Evolutionary conservation across 2,113 vertebrate genomes (phyloP).

Genomic region (Leptobrachium ailaonicum): DNA sequence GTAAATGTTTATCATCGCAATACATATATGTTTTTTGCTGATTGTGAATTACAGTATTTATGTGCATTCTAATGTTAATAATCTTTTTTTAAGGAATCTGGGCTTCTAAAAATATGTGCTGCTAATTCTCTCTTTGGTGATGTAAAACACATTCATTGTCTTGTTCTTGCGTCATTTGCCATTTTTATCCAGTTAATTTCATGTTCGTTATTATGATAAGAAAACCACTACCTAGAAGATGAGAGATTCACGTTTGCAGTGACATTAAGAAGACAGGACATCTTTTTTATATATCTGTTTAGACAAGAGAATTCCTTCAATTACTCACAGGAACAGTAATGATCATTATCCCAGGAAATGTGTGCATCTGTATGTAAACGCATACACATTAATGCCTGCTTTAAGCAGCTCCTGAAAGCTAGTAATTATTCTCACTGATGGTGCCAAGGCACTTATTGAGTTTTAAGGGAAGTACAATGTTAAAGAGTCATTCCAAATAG

Average conservation of each 20-base stretch:
- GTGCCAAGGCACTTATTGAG: neutral
- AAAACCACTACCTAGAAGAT: neutral
- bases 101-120: too few species aligned
- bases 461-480: neutral
- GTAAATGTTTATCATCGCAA: too few species aligned
- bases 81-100: too few species aligned
- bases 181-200: neutral
- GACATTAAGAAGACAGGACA: slow-evolving; percentile 6
- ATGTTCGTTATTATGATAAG: neutral
- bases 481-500: neutral
- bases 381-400: neutral
- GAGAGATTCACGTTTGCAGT: neutral
- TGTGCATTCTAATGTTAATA: too few species aligned
- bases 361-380: slow-evolving; percentile 5
- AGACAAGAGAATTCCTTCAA: slow-evolving; percentile 1
- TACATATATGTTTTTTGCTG: too few species aligned
- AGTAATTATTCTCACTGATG: slow-evolving; percentile 20
- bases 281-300: neutral
- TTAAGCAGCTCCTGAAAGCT: slow-evolving; percentile 22
- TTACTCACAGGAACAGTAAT: slow-evolving; percentile 11
- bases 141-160: neutral
- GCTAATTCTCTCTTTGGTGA: too few species aligned
- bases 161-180: neutral
- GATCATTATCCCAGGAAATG: slow-evolving; percentile 16
- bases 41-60: too few species aligned